Base-by-base conservation (phyloP, 1,140 invertebrate genomes). In the Batillaria attramentaria region DNA sequence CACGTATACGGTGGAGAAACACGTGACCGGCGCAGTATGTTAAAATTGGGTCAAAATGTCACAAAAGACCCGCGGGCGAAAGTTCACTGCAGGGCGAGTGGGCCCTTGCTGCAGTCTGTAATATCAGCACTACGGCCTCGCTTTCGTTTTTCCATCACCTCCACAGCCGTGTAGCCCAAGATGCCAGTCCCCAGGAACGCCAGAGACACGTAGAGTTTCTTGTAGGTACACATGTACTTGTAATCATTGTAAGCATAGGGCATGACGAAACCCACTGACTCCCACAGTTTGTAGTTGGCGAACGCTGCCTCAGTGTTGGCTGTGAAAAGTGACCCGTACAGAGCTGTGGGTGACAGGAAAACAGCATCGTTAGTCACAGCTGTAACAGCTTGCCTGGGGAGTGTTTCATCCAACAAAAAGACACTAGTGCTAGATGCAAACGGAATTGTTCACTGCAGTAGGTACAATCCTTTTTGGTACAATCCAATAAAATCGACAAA, bases 251-350 rank as follows among this genome's bases (percentile, higher is more conserved):
- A 90, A 0, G 95, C 95, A 87, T 97, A 98, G 4, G 96, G 96
- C 20, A 98, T 94, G 3, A 98, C 96, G 87, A 98, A 98, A 0
- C 97, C 98, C 20, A 95, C 93, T 33, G 95, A 97, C 91, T 99
- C 97, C 89, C 88, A 90, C 6, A 99, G 93, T 50, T 97, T 93
- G 91, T 97, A 99, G 91, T 98, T 98, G 79, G 97, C 97, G 93
- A 99, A 99, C 0, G 97, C 97, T 0, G 97, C 96, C 91, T 99
- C 97, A 87, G 97, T 96, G 91, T 97, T 82, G 20, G 85, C 96
- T 46, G 95, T 93, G 81, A 98, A 98, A 35, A 98, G 91, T 16
- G 96, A 95, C 37, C 97, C 97, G 89, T 98, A 98, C 54, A 99
- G 92, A 79, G 96, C 96, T 97, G 92, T 0, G 89, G 89, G 31